Evolutionary conservation across 2,113 vertebrate genomes (phyloP), one percentile per base, ranked within the genome.

Genomic region (Megaleporinus macrocephalus): DNA sequence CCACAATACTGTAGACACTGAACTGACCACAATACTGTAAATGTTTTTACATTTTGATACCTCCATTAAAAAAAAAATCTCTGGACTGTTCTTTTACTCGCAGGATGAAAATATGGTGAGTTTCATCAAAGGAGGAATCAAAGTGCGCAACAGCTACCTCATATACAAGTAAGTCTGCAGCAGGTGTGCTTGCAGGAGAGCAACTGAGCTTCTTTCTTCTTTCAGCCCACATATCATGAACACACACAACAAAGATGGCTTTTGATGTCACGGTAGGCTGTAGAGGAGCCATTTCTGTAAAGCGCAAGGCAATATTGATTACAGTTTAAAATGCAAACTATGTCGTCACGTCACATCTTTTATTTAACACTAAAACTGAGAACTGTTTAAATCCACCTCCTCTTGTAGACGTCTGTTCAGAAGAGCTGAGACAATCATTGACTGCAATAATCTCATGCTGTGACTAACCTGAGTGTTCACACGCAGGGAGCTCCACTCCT

Each of bases 81-180:
- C 51, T 61, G 47, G 10, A 30, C 7, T 65, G 16, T 69, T 61
- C 22, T 47, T 73, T 33, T 83, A 59, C 41, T 65, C 22, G 59
- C 86, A 96, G 95, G 95, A 96, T 89, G 95, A 96, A 88, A 95
- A 93, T 87, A 95, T 96, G 95, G 94, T 96, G 90, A 95, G 93
- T 88, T 96, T 96, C 74, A 95, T 96, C 84, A 96, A 95, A 92
- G 95, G 95, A 83, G 95, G 95, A 76, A 94, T 96, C 77, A 96
- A 96, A 92, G 92, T 96, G 47, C 93, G 95, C 75, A 96, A 93
- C 90, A 96, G 95, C 80, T 95, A 95, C 90, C 81, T 95, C 82
- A 95, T 96, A 84, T 96, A 96, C 91, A 95, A 94, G 95, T 95
- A 91, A 93, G 94, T 92, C 6, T n/a, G 22, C 24, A 69, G 22